Conservation (phyloP, 1,140 invertebrate species). For the Leptoteleia sp. region DNA sequence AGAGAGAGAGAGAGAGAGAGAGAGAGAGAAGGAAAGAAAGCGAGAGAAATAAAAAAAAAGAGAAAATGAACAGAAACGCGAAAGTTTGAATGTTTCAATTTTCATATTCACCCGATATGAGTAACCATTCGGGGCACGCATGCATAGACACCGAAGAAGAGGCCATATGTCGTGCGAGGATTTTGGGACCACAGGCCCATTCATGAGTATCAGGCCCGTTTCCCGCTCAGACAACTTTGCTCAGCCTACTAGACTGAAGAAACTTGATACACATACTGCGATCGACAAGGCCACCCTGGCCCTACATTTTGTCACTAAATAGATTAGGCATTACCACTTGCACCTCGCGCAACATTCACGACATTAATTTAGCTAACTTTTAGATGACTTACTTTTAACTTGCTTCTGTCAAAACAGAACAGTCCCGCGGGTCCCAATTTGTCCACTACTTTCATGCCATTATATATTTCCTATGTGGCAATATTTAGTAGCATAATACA, state of each 20-base stretch:
- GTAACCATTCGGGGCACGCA: constrained; percentile 54
- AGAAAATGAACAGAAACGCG: neutral
- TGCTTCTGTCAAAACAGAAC: constrained; percentile 11
- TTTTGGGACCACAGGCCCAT: constrained; percentile 68
- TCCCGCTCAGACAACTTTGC: constrained; percentile 70
- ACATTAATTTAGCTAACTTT: constrained; percentile 23
- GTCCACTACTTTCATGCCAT: too few species aligned
- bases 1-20: too few species aligned
- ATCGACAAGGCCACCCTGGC: constrained; percentile 67
- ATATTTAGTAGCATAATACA: too few species aligned
- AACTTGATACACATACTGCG: constrained; percentile 70
- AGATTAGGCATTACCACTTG: constrained; percentile 48
- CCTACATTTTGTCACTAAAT: constrained; percentile 64
- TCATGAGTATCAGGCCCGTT: constrained; percentile 66
- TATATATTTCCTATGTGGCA: too few species aligned
- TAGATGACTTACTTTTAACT: constrained; percentile 20
- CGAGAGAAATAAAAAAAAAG: neutral
- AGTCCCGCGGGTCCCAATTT: too few species aligned
- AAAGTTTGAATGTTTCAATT: constrained; percentile 53
- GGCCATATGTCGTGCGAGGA: constrained; percentile 73
- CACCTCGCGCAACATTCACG: constrained; percentile 13
- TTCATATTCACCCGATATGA: constrained; percentile 51
- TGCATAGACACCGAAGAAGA: constrained; percentile 64
- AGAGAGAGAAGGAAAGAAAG: too few species aligned
- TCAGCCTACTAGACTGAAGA: constrained; percentile 70